Evolutionary conservation across 2,113 vertebrate genomes (phyloP).

Genomic region (Sialia sialis): DNA sequence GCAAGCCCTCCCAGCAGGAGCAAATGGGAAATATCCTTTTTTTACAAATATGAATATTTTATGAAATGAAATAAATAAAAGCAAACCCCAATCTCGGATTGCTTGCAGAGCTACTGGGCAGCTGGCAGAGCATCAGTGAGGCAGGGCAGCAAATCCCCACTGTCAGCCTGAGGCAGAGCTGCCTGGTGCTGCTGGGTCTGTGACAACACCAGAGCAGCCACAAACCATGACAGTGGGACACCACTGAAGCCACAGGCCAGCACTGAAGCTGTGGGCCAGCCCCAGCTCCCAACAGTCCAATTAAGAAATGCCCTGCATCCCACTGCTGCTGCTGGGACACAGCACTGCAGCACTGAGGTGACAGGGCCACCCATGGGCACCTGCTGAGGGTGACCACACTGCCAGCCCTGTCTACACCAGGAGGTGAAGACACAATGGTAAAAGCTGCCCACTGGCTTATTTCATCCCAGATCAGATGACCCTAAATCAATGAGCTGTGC

Average conservation of each 20-base stretch:
- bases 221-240: background rate
- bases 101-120: background rate
- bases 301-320: background rate
- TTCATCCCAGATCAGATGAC: background rate
- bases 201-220: background rate
- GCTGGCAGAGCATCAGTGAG: background rate
- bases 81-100: background rate
- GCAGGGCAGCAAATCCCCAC: background rate
- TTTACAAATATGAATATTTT: background rate
- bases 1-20: background rate
- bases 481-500: background rate
- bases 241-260: background rate
- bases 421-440: background rate
- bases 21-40: background rate
- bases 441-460: background rate
- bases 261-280: rapidly evolving
- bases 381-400: background rate
- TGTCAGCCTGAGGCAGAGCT: background rate
- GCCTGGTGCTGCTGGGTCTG: background rate
- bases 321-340: background rate
- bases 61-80: background rate
- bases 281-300: background rate
- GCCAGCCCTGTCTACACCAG: background rate
- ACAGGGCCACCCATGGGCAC: background rate
- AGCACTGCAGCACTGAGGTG: background rate